Base-by-base conservation (phyloP, 2,113 vertebrate species). In the Xyliphius kryptos region DNA sequence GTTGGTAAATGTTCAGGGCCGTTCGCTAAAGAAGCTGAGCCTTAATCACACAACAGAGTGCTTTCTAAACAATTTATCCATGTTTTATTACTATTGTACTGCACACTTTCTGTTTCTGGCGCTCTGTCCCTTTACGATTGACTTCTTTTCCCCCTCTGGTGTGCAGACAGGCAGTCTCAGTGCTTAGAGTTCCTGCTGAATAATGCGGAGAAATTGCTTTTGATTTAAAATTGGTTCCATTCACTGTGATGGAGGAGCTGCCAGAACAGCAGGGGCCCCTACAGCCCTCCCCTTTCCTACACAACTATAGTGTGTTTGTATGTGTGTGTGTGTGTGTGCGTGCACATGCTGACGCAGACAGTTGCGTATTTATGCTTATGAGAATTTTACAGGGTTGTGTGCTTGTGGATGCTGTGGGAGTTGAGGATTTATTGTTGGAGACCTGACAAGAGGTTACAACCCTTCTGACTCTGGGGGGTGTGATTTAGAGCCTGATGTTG, bases 151-250 rank as follows among this genome's bases (percentile, higher is more conserved):
- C 66, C 64, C 75, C 72, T 73, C 61, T 76, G 72, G 51, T 54
- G 56, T 36, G 48, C 58, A 57, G 47, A 57, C 75, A 74, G 68
- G 66, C 71, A 66, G 59, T 54, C 67, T 71, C 61, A 22, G n/a
- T 57, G 36, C 66, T 72, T 61, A 40, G 57, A 52, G 75, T 77
- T 83, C 83, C 76, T 80, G 75, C 76, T 79, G 83, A 86, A 85
- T 86, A 86, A 86, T 86, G 80, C 77, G 79, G 71, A 85, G 81
- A 86, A 85, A 86, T 88, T 85, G 80, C 84, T 87, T 83, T 85
- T 86, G 85, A 87, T 87, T 84, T 86, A 80, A 87, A 88, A 88
- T 88, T 87, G 86, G 83, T 88, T 87, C 85, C 83, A 87, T 88
- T 85, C 85, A 85, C 75, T 78, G 80, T 84, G 79, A 83, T 84